Base-by-base conservation (phyloP, 2,888 invertebrate genomes). In the Xestia rhomboidea region DNA sequence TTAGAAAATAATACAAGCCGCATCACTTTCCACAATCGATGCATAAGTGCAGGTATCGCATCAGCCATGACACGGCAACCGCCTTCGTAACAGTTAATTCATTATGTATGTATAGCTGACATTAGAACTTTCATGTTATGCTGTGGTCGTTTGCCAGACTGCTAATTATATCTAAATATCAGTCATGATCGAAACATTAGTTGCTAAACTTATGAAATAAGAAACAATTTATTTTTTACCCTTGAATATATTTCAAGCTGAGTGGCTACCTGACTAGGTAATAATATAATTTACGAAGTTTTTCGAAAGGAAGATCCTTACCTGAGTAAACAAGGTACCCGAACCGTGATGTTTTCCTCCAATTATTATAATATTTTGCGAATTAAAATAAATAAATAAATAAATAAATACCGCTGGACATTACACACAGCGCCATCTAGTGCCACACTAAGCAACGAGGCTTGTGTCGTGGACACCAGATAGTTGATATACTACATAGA, bases 261-360 rank as follows among this genome's bases (percentile, higher is more conserved):
- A 66, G 15, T 67, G 41, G 8, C 34, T 51, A 67, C 24, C 18
- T 24, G 7, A 34, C 27, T 27, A 30, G 34, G 34, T 34, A 1
- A 30, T 27, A n/a, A 7, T 34, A 38, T 44, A 21, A 63, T 60
- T 49, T 38, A 46, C 15, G 7, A 51, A 21, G 51, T 38, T 75
- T 34, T 75, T 66, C 24, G 18, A 57, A 78, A 41, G 41, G 76
- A 60, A 49, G 2, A 27, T 74, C 10, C 11, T 30, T 30, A 41
- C 30, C 27, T 27, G 10, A 75, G 49, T 67, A 66, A 66, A 51
- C 66, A 67, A 44, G 21, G 24, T 34, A 60, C 4, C 44, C 10
- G 41, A 66, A 57, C 66, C 41, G 44, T 74, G 41, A 49, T 24
- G 6, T 44, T 54, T 51, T 54, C 15, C 38, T 41, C 30, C n/a